Conservation (phyloP, 2,113 vertebrate genomes). For the Onychostoma macrolepis region DNA sequence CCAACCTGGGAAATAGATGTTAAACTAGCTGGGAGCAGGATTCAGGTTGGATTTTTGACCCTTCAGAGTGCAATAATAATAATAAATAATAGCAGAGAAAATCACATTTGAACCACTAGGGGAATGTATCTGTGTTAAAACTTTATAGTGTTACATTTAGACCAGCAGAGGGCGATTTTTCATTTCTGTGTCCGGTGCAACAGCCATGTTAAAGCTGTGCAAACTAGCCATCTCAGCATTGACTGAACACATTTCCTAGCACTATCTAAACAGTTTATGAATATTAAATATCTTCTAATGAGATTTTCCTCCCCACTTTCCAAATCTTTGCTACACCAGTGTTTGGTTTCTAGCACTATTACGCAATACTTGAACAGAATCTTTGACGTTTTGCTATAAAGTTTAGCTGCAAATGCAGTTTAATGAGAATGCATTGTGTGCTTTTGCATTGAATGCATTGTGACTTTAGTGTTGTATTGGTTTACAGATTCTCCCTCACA, state of each 20-base stretch:
- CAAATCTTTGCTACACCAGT: neutral
- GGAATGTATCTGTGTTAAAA: neutral
- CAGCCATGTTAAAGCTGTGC: neutral
- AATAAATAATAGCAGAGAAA: neutral
- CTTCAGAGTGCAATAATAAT: neutral
- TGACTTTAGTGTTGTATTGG: constrained; percentile 44
- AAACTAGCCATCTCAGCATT: neutral
- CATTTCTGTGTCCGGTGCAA: neutral
- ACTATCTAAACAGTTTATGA: neutral
- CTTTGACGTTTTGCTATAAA: neutral
- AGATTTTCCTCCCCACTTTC: neutral
- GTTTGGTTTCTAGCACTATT: neutral
- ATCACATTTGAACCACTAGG: neutral
- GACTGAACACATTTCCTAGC: neutral
- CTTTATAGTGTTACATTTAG: neutral
- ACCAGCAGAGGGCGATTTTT: constrained; percentile 26
- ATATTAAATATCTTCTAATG: neutral
- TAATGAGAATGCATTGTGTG: neutral
- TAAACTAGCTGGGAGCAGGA: neutral
- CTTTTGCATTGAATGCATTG: neutral
- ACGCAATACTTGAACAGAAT: neutral
- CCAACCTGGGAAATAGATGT: neutral
- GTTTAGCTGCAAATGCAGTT: neutral
- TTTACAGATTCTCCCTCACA: constrained; percentile 64
- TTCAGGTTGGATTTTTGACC: neutral